A percentile compares a stretch with the other conserved stretches of the same genome.
Conservation (phyloP, 1,140 invertebrate species). For the Drosophila santomea region DNA sequence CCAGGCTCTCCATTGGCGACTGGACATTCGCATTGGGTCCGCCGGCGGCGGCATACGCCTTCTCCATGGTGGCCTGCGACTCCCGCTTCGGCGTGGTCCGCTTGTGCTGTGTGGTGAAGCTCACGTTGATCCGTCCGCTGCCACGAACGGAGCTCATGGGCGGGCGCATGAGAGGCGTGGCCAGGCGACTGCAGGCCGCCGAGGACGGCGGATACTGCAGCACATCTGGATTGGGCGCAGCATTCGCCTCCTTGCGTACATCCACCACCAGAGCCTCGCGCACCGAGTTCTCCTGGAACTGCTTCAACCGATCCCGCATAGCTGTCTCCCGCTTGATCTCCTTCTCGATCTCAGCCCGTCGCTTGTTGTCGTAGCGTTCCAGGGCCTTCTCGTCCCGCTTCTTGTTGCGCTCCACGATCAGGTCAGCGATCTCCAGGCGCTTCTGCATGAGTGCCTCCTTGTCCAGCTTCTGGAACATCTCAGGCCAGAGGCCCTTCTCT, state of each 20-base stretch:
- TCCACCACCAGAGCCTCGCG: slow-evolving; percentile 74
- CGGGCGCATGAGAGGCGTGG: slow-evolving; percentile 63
- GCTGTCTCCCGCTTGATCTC: slow-evolving; percentile 74
- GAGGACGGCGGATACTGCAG: slow-evolving; percentile 19
- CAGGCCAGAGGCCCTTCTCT: slow-evolving; percentile 76
- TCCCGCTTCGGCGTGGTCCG: slow-evolving; percentile 73
- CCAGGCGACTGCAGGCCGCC: slow-evolving; percentile 36
- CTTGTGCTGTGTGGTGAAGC: slow-evolving; percentile 65
- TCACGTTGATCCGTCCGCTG: slow-evolving; percentile 65
- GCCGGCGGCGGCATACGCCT: slow-evolving; percentile 54
- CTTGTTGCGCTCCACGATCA: slow-evolving; percentile 79
- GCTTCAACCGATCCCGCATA: slow-evolving; percentile 75
- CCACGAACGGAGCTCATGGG: slow-evolving; percentile 65
- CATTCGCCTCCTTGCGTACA: slow-evolving; percentile 65
- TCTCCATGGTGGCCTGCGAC: slow-evolving; percentile 66
- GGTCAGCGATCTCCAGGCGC: slow-evolving; percentile 74
- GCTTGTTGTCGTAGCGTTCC: slow-evolving; percentile 74
- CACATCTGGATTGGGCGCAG: slow-evolving; percentile 15
- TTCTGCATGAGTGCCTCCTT: slow-evolving; percentile 71
- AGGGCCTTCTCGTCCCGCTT: slow-evolving; percentile 72
- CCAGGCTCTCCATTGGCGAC: slow-evolving; percentile 35
- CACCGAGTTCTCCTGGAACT: slow-evolving; percentile 70
- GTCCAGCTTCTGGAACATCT: slow-evolving; percentile 73
- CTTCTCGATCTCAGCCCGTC: slow-evolving; percentile 73
- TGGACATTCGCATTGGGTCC: slow-evolving; percentile 20